These are phyloP conservation scores for Phenganax marumi DNA, from an alignment of 92 coral and sea anemone genomes.

Conservation along the genomic window DNA sequence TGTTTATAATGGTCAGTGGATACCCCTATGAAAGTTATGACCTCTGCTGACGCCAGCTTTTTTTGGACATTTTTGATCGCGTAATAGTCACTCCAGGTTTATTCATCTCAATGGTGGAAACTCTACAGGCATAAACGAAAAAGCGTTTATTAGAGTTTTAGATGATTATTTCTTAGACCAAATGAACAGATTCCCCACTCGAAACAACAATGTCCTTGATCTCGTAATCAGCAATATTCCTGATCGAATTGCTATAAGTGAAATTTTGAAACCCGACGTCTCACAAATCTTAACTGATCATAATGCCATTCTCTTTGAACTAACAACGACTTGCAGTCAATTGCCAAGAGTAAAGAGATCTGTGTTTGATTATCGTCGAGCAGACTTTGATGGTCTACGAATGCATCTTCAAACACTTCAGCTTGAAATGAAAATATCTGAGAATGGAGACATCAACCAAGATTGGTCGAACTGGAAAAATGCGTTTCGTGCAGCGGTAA, in stretches of 20 bases:
- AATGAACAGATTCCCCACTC: background rate
- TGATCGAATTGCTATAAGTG: background rate
- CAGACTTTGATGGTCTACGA: background rate
- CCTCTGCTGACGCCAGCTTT: too few relatives aligned
- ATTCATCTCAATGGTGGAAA: too few relatives aligned
- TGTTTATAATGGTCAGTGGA: too few relatives aligned
- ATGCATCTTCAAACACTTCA: background rate
- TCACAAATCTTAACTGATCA: background rate
- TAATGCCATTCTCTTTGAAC: background rate
- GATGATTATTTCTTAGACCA: background rate
- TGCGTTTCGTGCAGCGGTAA: background rate
- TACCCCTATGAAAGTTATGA: too few relatives aligned
- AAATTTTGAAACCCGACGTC: background rate
- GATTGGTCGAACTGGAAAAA: conserved; percentile 10
- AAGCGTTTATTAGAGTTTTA: background rate
- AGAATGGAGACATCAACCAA: too few relatives aligned
- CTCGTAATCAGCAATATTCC: background rate
- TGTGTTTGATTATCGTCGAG: background rate
- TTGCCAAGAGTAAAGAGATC: conserved; percentile 1
- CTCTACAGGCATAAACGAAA: background rate
- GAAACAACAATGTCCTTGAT: conserved; percentile 3
- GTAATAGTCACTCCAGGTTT: too few relatives aligned
- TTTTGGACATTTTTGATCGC: too few relatives aligned
- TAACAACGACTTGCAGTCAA: background rate
- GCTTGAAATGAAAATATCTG: background rate